A percentile compares a stretch with the other conserved stretches of the same genome.
Evolutionary conservation across 2,888 invertebrate species (phyloP).

Genomic region (Syrista parreyssii): DNA sequence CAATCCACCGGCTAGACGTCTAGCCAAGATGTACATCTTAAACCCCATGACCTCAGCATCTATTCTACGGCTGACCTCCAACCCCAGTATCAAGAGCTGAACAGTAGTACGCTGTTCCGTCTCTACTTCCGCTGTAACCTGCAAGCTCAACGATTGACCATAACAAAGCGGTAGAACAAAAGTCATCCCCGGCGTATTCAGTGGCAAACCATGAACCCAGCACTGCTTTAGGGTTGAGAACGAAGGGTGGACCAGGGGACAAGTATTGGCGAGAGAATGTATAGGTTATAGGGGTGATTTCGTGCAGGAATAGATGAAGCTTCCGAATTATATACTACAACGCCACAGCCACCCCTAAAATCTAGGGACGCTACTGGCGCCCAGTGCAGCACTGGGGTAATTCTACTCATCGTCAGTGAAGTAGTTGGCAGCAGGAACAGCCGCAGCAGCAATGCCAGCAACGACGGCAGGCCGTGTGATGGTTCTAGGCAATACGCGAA

Average conservation of each 20-base stretch:
- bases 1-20: neutral
- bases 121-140: neutral
- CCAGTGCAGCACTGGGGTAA: conserved; percentile 53
- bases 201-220: conserved; percentile 25
- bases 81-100: too few species aligned
- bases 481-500: conserved; percentile 14
- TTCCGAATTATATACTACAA: conserved; percentile 20
- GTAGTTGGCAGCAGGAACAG: conserved; percentile 35
- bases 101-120: neutral
- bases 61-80: too few species aligned
- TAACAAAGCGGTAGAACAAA: conserved; percentile 32
- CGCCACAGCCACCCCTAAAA: neutral
- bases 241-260: conserved; percentile 18
- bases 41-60: too few species aligned
- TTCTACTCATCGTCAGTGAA: conserved; percentile 57
- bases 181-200: conserved; percentile 42
- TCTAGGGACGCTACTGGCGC: conserved; percentile 40
- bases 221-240: neutral
- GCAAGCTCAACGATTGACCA: neutral
- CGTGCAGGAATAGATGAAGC: conserved; percentile 43
- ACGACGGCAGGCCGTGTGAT: neutral
- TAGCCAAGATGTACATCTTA: too few species aligned
- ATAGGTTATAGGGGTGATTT: conserved; percentile 18
- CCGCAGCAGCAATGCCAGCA: conserved; percentile 8
- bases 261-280: conserved; percentile 25